Base-by-base conservation (phyloP, 2,113 vertebrate genomes). In the Ictalurus furcatus region DNA sequence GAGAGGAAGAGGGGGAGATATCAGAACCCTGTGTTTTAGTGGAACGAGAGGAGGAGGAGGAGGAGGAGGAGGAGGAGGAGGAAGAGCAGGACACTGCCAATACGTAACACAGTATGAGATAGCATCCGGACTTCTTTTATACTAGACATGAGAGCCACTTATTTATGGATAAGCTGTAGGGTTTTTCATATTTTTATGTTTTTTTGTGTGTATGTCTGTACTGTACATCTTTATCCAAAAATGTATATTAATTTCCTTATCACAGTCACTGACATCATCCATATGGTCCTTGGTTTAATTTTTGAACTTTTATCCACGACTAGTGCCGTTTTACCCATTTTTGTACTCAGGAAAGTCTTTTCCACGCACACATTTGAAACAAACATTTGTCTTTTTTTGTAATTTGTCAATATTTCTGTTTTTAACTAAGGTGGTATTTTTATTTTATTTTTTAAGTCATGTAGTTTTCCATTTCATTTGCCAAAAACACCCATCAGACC, bases 271-370 rank as follows among this genome's bases (percentile, higher is more conserved):
- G 56, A 89, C 94, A 93, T 95, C 96, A 92, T 95, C 87, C 93
- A 96, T 94, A 94, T 94, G 44, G 52, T 95, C 93, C 6, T 34
- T 61, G 28, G 58, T 82, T 56, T 65, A 67, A 21, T 73, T 78
- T 69, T 59, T 37, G 4, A 8, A n/a, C 34, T 34, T 94, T 96
- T 96, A 94, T 96, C 94, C 92, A 93, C 95, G 95, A 96, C 94
- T 95, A 96, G 96, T 86, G 93, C 96, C 96, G 96, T 97, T 96
- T 95, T 94, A 95, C 95, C 96, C 96, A 96, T 96, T 97, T 95
- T 97, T 97, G 97, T 97, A 97, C 98, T 99, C 98, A 99, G 98
- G 98, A 98, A 98, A 97, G 96, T 93, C 90, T 92, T 94, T 92
- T 94, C 91, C 94, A 94, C 25, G 74, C 61, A 88, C 80, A 89